A percentile compares a stretch with the other conserved stretches of the same genome.
Evolutionary conservation across 2,113 vertebrate genomes (phyloP).

Genomic region (Tupaia tana): DNA sequence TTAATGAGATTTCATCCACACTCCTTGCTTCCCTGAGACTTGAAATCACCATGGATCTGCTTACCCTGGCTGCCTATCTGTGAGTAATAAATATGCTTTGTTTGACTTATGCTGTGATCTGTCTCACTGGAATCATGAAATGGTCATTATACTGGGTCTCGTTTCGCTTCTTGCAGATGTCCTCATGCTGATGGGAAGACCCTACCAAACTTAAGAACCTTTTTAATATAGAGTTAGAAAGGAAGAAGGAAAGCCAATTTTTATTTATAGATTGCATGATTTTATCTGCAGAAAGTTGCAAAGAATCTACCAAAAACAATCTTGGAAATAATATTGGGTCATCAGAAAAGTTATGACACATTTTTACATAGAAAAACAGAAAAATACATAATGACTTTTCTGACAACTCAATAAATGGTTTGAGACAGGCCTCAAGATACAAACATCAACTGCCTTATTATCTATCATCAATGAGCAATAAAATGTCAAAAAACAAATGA

Average conservation of each 20-base stretch:
- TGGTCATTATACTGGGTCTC: neutral
- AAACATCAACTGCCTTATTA: no score
- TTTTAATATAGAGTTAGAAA: neutral
- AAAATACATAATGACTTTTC: no score
- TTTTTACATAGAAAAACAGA: no score
- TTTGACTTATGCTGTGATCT: neutral
- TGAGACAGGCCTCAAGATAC: no score
- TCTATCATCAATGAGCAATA: neutral
- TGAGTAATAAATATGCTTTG: neutral
- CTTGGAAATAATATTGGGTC: neutral
- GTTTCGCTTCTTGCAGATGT: neutral
- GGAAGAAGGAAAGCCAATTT: neutral
- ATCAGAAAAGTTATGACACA: no score
- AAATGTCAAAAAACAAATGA: neutral
- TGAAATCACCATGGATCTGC: neutral
- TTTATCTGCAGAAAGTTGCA: neutral
- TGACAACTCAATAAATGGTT: no score
- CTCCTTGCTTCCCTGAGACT: neutral
- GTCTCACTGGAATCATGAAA: neutral
- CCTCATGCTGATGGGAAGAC: no score
- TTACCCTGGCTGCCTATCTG: neutral
- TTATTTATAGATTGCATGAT: neutral
- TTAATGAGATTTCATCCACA: neutral
- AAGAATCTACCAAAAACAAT: neutral
- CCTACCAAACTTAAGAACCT: neutral